Percentiles rank a stretch among this genome's conserved stretches.
These are phyloP conservation scores for Argya squamiceps DNA, from an alignment of 2,797 vertebrate species.

Conservation along the genomic window DNA sequence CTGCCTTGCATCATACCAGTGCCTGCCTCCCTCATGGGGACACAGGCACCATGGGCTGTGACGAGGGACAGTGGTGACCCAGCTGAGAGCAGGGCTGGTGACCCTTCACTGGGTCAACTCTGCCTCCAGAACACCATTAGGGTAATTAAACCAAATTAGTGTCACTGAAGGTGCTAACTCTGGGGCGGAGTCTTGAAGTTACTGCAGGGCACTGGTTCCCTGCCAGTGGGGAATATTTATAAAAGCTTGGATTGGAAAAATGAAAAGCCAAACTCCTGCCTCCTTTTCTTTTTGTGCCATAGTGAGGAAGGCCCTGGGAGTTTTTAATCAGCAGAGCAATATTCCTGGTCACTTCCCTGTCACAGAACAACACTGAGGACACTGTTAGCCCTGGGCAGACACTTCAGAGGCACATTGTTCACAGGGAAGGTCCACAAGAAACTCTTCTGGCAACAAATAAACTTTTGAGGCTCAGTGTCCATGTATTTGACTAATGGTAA, in stretches of 20 bases:
- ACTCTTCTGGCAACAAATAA: neutral
- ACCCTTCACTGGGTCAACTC: neutral
- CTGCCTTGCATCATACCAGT: neutral
- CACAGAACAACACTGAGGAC: neutral
- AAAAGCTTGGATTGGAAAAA: neutral
- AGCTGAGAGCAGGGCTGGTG: neutral
- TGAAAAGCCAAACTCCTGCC: neutral
- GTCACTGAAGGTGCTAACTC: neutral
- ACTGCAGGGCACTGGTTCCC: neutral
- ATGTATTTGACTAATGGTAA: neutral
- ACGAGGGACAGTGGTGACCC: neutral
- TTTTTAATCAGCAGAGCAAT: neutral
- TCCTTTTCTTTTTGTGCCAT: neutral
- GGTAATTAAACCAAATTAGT: neutral
- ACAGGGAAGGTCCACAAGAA: neutral
- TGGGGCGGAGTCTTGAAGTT: neutral
- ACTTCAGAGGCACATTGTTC: neutral
- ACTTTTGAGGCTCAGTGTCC: neutral
- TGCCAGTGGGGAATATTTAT: neutral
- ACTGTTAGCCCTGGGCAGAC: neutral
- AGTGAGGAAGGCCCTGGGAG: neutral
- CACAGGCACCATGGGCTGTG: fast-evolving
- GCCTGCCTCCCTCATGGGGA: neutral
- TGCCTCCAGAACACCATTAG: neutral
- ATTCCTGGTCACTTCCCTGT: neutral